phyloP scores from a whole-genome alignment of 2,113 vertebrate species.

The Indicator indicator region DNA sequence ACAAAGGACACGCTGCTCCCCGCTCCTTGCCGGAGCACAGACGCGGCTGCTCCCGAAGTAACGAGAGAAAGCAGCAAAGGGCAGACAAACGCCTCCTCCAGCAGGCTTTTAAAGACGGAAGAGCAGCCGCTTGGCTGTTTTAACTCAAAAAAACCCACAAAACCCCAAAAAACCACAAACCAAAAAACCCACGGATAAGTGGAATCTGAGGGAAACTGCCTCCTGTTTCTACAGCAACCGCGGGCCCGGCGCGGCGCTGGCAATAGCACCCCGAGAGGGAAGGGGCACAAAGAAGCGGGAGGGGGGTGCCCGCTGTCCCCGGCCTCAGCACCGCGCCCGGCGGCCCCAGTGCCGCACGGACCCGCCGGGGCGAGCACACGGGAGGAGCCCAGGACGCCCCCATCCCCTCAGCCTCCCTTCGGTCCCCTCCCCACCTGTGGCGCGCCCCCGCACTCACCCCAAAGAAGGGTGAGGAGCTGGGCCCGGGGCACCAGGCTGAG shows the following conservation, averaged over 20 bases:
- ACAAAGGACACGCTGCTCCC: not conserved
- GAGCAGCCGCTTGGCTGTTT: not conserved
- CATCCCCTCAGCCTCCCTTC: not conserved
- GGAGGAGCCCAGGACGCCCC: too few relatives aligned
- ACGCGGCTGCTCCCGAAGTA: not conserved
- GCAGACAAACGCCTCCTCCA: not conserved
- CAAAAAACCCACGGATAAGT: not conserved
- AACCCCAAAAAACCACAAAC: too few relatives aligned
- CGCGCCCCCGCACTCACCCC: slow-evolving; percentile 74
- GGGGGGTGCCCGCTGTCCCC: not conserved
- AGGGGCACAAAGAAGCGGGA: not conserved
- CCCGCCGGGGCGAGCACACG: too few relatives aligned
- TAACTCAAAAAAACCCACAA: too few relatives aligned
- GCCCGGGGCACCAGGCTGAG: slow-evolving; percentile 76
- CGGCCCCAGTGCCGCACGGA: too few relatives aligned
- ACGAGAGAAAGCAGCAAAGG: not conserved
- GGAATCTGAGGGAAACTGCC: not conserved
- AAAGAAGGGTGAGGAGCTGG: slow-evolving; percentile 76
- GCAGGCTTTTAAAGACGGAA: not conserved
- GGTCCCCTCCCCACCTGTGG: not conserved
- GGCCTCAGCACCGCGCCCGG: not conserved
- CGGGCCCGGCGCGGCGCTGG: not conserved
- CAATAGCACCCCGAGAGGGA: not conserved
- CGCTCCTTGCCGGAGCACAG: not conserved
- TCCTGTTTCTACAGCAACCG: slow-evolving; percentile 33